Percentiles rank a stretch among this genome's conserved stretches.
phyloP scores from a whole-genome alignment of 1,140 invertebrate genomes.

The Oreohelix idahoensis region DNA sequence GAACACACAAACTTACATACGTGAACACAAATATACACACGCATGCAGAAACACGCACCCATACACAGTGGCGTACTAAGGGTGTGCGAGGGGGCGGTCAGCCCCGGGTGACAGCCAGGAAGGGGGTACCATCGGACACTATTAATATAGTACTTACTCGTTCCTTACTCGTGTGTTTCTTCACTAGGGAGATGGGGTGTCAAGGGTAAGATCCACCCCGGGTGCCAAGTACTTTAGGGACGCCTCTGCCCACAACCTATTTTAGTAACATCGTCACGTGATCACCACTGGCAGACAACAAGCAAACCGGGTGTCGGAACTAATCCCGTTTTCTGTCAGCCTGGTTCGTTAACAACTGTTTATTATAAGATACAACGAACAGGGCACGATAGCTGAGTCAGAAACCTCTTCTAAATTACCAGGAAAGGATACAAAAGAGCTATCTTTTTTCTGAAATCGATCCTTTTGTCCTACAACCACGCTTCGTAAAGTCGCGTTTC shows the following conservation, averaged over 20 bases:
- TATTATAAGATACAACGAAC: background rate
- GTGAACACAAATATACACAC: too few relatives aligned
- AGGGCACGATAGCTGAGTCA: background rate
- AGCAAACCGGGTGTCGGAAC: background rate
- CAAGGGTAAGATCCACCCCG: too few relatives aligned
- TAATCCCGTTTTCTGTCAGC: background rate
- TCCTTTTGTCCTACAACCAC: background rate
- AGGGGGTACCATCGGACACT: too few relatives aligned
- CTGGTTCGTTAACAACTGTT: background rate
- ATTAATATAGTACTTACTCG: too few relatives aligned
- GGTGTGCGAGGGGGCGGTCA: too few relatives aligned
- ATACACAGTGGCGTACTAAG: too few relatives aligned
- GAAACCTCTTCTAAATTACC: background rate
- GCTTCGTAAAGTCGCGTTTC: conserved; percentile 29
- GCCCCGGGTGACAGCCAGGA: too few relatives aligned
- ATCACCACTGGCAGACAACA: background rate
- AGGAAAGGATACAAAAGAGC: background rate
- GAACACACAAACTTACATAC: too few relatives aligned
- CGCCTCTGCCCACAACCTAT: background rate
- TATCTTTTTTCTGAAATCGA: conserved; percentile 20
- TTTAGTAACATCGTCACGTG: background rate
- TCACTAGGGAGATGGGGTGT: too few relatives aligned
- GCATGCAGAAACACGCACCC: too few relatives aligned
- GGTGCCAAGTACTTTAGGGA: too few relatives aligned
- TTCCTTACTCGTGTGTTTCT: too few relatives aligned